Conservation (phyloP, 2,888 invertebrate species). For the Bembecia ichneumoniformis region DNA sequence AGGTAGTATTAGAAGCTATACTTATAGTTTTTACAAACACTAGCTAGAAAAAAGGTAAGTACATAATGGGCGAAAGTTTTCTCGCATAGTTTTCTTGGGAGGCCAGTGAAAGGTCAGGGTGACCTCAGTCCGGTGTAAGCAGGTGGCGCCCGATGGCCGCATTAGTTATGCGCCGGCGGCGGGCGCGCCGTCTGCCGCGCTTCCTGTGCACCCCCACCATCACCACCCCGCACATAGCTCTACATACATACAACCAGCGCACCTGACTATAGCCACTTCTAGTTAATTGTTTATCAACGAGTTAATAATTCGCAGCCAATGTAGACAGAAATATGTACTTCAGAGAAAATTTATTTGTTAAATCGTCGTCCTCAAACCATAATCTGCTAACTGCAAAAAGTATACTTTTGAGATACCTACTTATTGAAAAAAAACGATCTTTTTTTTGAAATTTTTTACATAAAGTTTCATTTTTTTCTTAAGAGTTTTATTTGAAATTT, state of each 20-base stretch:
- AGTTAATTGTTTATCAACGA: not conserved
- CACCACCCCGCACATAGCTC: constrained; percentile 8
- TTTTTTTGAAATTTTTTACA: no score
- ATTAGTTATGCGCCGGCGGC: constrained; percentile 45
- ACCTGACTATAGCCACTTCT: constrained; percentile 1
- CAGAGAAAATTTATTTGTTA: no score
- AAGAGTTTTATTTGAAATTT: no score
- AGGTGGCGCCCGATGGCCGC: constrained; percentile 33
- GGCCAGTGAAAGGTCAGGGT: constrained; percentile 24
- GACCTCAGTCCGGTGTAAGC: constrained; percentile 19
- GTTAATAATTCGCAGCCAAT: not conserved
- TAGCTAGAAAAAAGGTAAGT: no score
- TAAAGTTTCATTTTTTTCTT: no score
- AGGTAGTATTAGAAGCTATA: no score
- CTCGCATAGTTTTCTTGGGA: not conserved
- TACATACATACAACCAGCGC: constrained; percentile 7
- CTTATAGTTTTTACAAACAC: no score
- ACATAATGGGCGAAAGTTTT: not conserved
- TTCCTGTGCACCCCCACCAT: constrained; percentile 34
- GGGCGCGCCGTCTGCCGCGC: constrained; percentile 41
- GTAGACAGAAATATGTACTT: no score
- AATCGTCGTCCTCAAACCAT: no score
- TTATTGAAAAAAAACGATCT: no score
- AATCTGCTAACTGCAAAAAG: no score
- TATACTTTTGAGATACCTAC: no score